Percentiles rank a stretch among this genome's conserved stretches.
These are phyloP conservation scores for Danio rerio DNA, from an alignment of 2,113 vertebrate species.

Conservation along the genomic window DNA sequence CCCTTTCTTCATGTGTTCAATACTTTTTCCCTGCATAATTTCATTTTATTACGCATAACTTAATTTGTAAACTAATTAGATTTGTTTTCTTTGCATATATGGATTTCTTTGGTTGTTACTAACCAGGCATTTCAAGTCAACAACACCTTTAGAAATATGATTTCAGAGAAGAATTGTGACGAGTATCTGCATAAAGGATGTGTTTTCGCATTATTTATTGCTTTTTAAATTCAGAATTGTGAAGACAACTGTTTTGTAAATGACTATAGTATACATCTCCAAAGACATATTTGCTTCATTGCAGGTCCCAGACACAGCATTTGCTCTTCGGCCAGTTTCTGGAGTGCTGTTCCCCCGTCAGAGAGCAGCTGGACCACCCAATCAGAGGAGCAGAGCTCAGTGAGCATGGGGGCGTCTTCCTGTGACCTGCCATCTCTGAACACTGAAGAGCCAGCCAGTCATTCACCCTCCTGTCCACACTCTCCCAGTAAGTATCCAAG, in stretches of 20 bases:
- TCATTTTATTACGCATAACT: too few relatives aligned
- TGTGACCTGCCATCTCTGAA: slow-evolving; percentile 61
- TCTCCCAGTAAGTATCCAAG: slow-evolving; percentile 58
- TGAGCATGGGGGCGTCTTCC: slow-evolving; percentile 59
- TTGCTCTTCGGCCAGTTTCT: slow-evolving; percentile 63
- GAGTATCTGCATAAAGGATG: too few relatives aligned
- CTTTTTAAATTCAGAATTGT: background rate
- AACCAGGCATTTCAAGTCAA: too few relatives aligned
- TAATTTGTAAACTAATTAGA: too few relatives aligned
- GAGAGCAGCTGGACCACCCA: slow-evolving; percentile 64
- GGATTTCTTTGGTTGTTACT: too few relatives aligned
- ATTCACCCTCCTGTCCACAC: slow-evolving; percentile 48
- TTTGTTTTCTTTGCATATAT: too few relatives aligned
- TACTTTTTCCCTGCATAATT: too few relatives aligned
- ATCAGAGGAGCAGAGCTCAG: slow-evolving; percentile 61
- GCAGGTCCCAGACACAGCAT: slow-evolving; percentile 58
- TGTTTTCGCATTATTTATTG: background rate
- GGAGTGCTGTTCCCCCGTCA: slow-evolving; percentile 58
- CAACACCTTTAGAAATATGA: too few relatives aligned
- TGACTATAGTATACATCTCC: background rate
- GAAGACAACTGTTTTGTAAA: background rate
- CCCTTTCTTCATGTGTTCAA: too few relatives aligned
- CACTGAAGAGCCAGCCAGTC: slow-evolving; percentile 52
- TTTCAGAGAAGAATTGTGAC: too few relatives aligned
- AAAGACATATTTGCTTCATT: background rate